phyloP scores from a whole-genome alignment of 2,797 vertebrate species.

The Centroberyx gerrardi region DNA sequence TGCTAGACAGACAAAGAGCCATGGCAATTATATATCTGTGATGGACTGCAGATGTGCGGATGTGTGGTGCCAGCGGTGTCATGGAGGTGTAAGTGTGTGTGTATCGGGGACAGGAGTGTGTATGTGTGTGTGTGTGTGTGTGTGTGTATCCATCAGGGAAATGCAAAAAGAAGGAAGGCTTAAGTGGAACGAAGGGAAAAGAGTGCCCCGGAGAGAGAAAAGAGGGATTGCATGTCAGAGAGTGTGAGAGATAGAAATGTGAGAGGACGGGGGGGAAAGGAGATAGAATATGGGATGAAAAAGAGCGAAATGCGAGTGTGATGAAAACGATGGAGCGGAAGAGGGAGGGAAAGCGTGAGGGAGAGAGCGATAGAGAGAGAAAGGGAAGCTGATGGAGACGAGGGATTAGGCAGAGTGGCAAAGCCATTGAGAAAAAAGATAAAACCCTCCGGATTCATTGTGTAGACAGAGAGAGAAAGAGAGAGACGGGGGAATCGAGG shows the following conservation, averaged over 20 bases:
- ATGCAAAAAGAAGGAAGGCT: constrained; percentile 55
- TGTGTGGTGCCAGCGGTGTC: background rate
- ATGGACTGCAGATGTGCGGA: constrained; percentile 27
- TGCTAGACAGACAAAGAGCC: constrained; percentile 24
- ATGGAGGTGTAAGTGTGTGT: background rate
- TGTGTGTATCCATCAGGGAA: constrained; percentile 53
- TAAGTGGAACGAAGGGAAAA: constrained; percentile 47
- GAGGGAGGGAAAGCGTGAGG: constrained; percentile 51
- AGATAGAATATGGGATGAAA: constrained; percentile 31
- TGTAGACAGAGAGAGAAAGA: constrained; percentile 43
- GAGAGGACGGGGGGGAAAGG: constrained; percentile 36
- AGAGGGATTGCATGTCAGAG: constrained; percentile 72
- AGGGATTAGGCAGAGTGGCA: constrained; percentile 74
- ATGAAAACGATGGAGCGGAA: constrained; percentile 49
- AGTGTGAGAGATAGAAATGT: constrained; percentile 65
- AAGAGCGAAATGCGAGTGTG: constrained; percentile 42
- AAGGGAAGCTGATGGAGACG: constrained; percentile 68
- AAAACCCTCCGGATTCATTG: constrained; percentile 65
- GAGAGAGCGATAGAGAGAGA: constrained; percentile 43
- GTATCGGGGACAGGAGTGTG: background rate
- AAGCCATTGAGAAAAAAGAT: constrained; percentile 58
- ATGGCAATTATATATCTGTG: constrained; percentile 29
- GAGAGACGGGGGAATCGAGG: constrained; percentile 56
- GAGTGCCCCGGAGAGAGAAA: constrained; percentile 61
- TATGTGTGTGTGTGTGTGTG: constrained; percentile 8